A percentile compares a stretch with the other conserved stretches of the same genome.
These are phyloP conservation scores for Sisor rabdophorus DNA, from an alignment of 2,113 vertebrate genomes.

Conservation along the genomic window DNA sequence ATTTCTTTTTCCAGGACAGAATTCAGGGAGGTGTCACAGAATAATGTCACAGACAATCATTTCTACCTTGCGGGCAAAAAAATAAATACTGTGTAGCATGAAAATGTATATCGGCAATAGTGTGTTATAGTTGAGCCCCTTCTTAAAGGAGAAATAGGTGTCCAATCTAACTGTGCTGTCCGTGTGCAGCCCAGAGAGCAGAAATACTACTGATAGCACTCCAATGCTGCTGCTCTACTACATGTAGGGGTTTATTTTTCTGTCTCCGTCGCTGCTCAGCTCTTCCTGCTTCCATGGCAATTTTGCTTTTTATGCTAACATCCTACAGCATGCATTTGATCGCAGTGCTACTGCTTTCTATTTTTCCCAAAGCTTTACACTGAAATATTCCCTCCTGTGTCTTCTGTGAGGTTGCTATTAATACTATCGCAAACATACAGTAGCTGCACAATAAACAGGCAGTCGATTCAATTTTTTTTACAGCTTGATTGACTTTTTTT, in stretches of 20 bases:
- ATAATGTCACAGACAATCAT: conserved; percentile 68
- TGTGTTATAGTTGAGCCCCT: conserved; percentile 45
- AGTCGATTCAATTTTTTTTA: conserved; percentile 14
- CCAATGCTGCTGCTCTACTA: conserved; percentile 19
- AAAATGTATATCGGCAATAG: conserved; percentile 34
- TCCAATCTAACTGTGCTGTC: conserved; percentile 21
- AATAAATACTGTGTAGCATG: conserved; percentile 39
- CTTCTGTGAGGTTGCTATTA: conserved; percentile 7
- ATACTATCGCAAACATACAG: background rate
- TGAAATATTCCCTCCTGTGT: background rate
- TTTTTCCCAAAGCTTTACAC: background rate
- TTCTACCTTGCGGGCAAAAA: conserved; percentile 51
- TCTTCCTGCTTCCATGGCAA: background rate
- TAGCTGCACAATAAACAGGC: background rate
- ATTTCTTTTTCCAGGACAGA: conserved; percentile 48
- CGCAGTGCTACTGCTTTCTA: background rate
- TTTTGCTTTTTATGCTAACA: conserved; percentile 2
- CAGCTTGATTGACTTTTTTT: background rate
- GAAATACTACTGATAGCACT: conserved; percentile 45
- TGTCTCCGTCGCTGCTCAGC: conserved; percentile 18
- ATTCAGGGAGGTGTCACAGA: conserved; percentile 55
- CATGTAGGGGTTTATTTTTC: conserved; percentile 17
- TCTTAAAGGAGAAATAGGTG: conserved; percentile 12
- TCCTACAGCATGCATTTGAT: conserved; percentile 20
- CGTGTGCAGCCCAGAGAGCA: conserved; percentile 35